phyloP scores from a whole-genome alignment of 2,113 vertebrate species.

The Thinocorus orbignyianus region DNA sequence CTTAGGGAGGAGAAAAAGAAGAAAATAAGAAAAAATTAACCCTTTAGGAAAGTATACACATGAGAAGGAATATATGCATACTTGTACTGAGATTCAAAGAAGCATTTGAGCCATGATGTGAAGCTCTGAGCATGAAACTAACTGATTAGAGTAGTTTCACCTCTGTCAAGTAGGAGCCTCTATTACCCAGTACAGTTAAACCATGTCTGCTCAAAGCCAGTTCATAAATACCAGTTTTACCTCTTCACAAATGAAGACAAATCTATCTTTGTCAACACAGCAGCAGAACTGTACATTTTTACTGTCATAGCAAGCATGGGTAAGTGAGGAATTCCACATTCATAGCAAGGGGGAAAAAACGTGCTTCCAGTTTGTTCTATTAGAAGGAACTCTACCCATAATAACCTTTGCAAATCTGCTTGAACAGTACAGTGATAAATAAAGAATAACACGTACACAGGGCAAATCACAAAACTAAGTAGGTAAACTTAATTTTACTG shows the following conservation, averaged over 20 bases:
- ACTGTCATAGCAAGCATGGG: neutral
- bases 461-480: neutral
- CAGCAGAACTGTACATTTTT: neutral
- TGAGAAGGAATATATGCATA: neutral
- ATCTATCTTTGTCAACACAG: neutral
- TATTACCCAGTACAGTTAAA: neutral
- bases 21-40: neutral
- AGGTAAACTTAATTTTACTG: neutral
- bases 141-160: neutral
- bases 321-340: neutral
- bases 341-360: neutral
- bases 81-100: neutral
- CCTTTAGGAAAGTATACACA: neutral
- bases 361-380: neutral
- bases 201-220: neutral
- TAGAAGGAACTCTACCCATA: neutral
- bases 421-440: neutral
- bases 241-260: neutral
- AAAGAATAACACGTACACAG: neutral
- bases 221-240: neutral
- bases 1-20: constrained; percentile 47
- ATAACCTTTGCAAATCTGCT: neutral
- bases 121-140: neutral
- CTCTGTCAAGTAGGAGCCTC: neutral
- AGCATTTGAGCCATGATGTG: neutral